phyloP scores from a whole-genome alignment of 2,113 vertebrate genomes.

The Solea solea region DNA sequence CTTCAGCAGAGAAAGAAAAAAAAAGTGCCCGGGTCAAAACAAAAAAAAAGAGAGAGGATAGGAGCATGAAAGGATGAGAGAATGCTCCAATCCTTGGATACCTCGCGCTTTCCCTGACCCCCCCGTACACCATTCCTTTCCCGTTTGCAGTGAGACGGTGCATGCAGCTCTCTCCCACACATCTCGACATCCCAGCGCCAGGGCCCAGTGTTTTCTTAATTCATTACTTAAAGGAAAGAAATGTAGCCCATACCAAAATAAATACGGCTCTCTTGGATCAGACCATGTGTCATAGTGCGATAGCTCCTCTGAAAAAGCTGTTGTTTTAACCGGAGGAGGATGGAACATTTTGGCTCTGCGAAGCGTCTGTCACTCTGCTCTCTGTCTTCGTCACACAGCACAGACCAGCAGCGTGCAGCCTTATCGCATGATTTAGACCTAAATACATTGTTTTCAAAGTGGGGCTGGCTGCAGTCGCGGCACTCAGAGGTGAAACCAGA shows the following conservation, averaged over 20 bases:
- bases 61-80: slow-evolving; percentile 54
- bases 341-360: slow-evolving; percentile 75
- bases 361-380: slow-evolving; percentile 74
- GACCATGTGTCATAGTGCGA: slow-evolving; percentile 72
- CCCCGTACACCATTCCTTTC: slow-evolving; percentile 78
- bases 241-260: slow-evolving; percentile 79
- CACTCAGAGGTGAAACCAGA: slow-evolving; percentile 36
- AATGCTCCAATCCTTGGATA: slow-evolving; percentile 62
- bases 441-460: slow-evolving; percentile 61
- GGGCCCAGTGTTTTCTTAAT: slow-evolving; percentile 83
- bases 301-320: slow-evolving; percentile 71
- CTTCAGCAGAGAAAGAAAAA: slow-evolving; percentile 28
- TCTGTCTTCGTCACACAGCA: slow-evolving; percentile 67
- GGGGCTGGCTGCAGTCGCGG: slow-evolving; percentile 25
- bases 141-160: slow-evolving; percentile 79
- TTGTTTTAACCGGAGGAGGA: slow-evolving; percentile 79
- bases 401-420: slow-evolving; percentile 36
- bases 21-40: slow-evolving; percentile 35
- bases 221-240: slow-evolving; percentile 81
- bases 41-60: slow-evolving; percentile 19
- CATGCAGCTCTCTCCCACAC: slow-evolving; percentile 88
- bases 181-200: slow-evolving; percentile 79
- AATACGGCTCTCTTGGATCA: slow-evolving; percentile 74
- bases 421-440: slow-evolving; percentile 64
- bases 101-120: slow-evolving; percentile 70